Evolutionary conservation across 2,113 vertebrate genomes (phyloP), one percentile per base, ranked within the genome.

Genomic region (Vulpes lagopus): DNA sequence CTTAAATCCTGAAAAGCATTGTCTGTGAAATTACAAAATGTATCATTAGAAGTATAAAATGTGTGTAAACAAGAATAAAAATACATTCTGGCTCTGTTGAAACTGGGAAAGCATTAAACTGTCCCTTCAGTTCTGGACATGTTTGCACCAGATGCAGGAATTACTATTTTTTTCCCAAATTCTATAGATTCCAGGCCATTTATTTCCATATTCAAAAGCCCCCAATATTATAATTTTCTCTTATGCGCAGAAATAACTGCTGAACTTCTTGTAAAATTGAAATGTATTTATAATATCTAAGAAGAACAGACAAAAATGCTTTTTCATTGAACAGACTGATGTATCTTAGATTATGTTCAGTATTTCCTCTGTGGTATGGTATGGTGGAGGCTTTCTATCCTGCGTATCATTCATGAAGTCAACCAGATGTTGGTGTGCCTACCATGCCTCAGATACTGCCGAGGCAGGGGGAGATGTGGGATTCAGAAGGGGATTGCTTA

Each of bases 381-480:
- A 11, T 16, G 25, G 23, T 3, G 35, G 49, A 5, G 69, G 5
- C 67, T 73, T 62, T n/a, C 0, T 23, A 8, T 38, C 15, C 25
- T 19, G 32, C 30, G 35, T 65, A 65, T 17, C 69, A 6, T 51
- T 35, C 9, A 0, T 5, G 35, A 49, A 12, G 51, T 35, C 14
- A 0, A 3, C 59, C 17, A 25, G 35, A 57, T 71, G 57, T 59
- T 30, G 10, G 14, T 16, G 57, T 67, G 64, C 64, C 49, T n/a
- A 0, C 14, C 32, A 10, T 1, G 3, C 2, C 2, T 25, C 22
- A 17, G 81, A 49, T 19, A 6, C 82, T 23, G 43, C 19, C 0
- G 6, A 53, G 43, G 67, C 51, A 11, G 5, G 2, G 11, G 64
- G 38, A 73, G 65, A 43, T 53, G n/a, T 15, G 8, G 43, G 78